Evolutionary conservation across 2,888 invertebrate genomes (phyloP), one percentile per base, ranked within the genome.

Genomic region (Drosophila longiperda): DNA sequence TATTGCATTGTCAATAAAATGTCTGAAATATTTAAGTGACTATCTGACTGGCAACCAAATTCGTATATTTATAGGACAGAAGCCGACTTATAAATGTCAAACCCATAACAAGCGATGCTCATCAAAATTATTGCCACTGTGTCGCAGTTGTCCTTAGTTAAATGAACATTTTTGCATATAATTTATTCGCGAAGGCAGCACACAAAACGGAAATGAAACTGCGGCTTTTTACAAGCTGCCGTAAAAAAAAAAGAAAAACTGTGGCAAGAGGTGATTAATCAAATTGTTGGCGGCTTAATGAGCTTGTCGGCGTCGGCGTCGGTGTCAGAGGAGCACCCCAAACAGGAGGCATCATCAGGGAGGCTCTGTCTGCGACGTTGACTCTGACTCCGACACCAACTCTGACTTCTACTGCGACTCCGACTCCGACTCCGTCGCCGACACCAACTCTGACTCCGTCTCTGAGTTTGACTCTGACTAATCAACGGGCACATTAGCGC

Each of bases 231-330:
- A 59, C 23, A 26, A 32, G 64, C 4, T 23, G 42, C 33, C 61
- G 34, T 17, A 36, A 45, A 50, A 49, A 20, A 42, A 7, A 12
- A 12, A 12, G 11, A 23, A 11, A 54, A 65, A 62, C 50, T 71
- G 66, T 60, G 49, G 58, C 64, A 54, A 54, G 70, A 42, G 73
- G 86, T 83, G 87, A 89, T 87, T 87, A 87, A 87, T 87, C 87
- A 89, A 89, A 87, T 87, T 87, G 89, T 89, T 89, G 79, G 77
- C 69, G 69, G 75, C 82, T 69, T 89, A 86, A 86, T 89, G 82
- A 86, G 87, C 89, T 88, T 81, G 87, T 79, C 73, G 75, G 73
- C 72, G 70, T 29, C 29, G 6, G 29, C 26, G n/a, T n/a, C n/a
- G n/a, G n/a, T 72, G 75, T 72, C 68, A 29, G 61, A 34, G 45